These are phyloP conservation scores for Tiaroga cobitis DNA, from an alignment of 2,797 vertebrate genomes.

Conservation along the genomic window DNA sequence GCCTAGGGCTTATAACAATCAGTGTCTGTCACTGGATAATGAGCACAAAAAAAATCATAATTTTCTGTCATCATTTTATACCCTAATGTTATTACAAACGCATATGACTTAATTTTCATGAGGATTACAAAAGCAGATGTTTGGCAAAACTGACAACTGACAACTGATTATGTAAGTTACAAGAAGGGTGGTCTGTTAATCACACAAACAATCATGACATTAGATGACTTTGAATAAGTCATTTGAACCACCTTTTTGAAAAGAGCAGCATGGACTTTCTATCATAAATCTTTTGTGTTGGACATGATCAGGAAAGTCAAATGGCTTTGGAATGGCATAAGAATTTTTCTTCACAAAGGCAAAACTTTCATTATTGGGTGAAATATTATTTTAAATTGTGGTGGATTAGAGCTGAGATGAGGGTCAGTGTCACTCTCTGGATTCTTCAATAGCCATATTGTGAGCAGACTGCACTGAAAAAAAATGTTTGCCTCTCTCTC, in stretches of 20 bases:
- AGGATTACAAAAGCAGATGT: background rate
- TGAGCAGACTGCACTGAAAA: background rate
- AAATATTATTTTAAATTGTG: background rate
- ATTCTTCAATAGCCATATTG: constrained; percentile 18
- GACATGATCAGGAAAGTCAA: background rate
- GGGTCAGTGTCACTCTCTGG: background rate
- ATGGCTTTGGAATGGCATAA: background rate
- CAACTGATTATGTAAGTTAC: background rate
- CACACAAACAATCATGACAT: background rate
- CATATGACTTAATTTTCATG: background rate
- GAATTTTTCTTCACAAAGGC: background rate
- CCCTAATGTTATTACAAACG: background rate
- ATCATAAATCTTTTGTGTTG: background rate
- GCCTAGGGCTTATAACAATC: constrained; percentile 10
- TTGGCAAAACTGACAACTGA: constrained; percentile 20
- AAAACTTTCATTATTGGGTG: constrained; percentile 2
- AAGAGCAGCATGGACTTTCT: background rate
- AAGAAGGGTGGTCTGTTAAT: background rate
- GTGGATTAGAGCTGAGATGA: constrained; percentile 26
- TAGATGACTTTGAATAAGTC: background rate
- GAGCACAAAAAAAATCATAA: background rate
- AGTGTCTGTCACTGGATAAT: constrained; percentile 11
- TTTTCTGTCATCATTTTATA: background rate
- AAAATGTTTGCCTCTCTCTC: constrained; percentile 3
- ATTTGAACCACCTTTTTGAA: background rate